Conservation (phyloP, 2,797 vertebrate species). For the Prunella strophiata region DNA sequence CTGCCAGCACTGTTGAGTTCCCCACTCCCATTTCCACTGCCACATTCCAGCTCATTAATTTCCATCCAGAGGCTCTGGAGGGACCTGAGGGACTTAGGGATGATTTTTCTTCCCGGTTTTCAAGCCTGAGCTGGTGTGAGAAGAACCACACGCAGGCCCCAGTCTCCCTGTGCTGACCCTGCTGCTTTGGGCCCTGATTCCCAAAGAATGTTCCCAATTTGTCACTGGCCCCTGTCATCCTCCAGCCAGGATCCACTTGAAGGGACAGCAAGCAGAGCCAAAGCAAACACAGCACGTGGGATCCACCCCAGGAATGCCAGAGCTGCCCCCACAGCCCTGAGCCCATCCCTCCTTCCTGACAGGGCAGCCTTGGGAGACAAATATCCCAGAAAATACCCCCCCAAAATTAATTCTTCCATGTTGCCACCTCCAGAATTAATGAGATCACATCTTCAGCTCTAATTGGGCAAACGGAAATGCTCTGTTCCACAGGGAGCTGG, state of each 20-base stretch:
- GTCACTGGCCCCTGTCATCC: conserved; percentile 50
- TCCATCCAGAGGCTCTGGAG: background rate
- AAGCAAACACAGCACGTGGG: conserved; percentile 37
- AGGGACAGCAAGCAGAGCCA: conserved; percentile 33
- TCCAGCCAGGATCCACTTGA: background rate
- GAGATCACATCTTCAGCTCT: conserved; percentile 16
- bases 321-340: background rate
- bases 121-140: conserved; percentile 27
- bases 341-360: conserved; percentile 41
- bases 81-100: background rate
- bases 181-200: conserved; percentile 20
- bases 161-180: background rate
- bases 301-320: background rate
- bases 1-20: rapidly evolving
- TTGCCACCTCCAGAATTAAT: conserved; percentile 43
- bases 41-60: conserved; percentile 36
- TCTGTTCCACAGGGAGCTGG: conserved; percentile 12
- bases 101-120: background rate
- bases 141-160: background rate
- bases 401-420: conserved; percentile 21
- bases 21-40: rapidly evolving
- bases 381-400: background rate
- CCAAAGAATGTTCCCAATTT: conserved; percentile 42
- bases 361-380: conserved; percentile 34
- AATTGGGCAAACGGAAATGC: conserved; percentile 23